Evolutionary conservation across 2,888 invertebrate species (phyloP), one percentile per base, ranked within the genome.

Genomic region (Hypolimnas misippus): DNA sequence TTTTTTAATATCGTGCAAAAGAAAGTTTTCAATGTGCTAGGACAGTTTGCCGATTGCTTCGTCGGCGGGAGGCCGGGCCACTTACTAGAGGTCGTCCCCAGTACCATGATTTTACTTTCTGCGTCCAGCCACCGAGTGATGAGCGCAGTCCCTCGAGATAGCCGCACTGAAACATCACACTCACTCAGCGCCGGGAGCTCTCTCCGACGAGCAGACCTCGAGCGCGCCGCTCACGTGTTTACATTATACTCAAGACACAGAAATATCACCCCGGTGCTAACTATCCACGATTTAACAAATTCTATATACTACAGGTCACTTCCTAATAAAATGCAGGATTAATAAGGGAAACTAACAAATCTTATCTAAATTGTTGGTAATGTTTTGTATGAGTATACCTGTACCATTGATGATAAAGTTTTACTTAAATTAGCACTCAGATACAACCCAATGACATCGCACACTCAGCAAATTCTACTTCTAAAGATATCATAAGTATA

Each of bases 11-110:
- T 87, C 90, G 90, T 91, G 90, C 90, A 90, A 81, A 86, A 87
- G 84, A 87, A 86, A 75, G 86, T 84, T 87, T 82, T 86, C 83
- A 85, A 87, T 87, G 91, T 92, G 92, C 90, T 89, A 91, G 86
- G 89, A 86, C 87, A 82, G 81, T 80, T 86, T 81, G 85, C 83
- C 83, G 87, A 79, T 83, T 82, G 81, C 80, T 84, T 81, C 82
- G 83, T 82, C 83, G 86, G 81, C 82, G 78, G 77, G 81, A 83
- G 83, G 84, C 85, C 87, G 87, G 85, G 87, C 83, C 94, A 97
- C 97, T 97, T 97, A 97, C 97, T 94, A 97, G 96, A 96, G 97
- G 97, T 95, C 97, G 95, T 94, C 97, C 97, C 97, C 97, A 97
- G 96, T 97, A 97, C 97, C 97, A 97, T 94, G 97, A 97, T 95